Base-by-base conservation (phyloP, 2,797 vertebrate genomes). In the Buphagus erythrorhynchus region DNA sequence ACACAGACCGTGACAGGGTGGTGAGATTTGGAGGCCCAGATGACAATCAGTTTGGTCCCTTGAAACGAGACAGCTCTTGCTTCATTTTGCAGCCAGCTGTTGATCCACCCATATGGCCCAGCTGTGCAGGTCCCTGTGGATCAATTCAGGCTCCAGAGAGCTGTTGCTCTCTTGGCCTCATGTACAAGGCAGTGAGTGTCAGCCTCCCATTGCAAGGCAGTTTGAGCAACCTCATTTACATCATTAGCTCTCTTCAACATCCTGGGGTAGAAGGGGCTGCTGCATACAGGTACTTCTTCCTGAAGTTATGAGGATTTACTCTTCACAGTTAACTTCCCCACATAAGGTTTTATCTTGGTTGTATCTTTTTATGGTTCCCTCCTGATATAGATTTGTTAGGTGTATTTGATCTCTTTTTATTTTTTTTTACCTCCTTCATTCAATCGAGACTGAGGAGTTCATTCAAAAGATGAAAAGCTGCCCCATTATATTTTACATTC, bases 301-400 rank as follows among this genome's bases (percentile, higher is more conserved):
- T 38, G 21, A 79, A 71, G 58, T 15, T 65, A 71, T 18, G 62
- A 88, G 42, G 93, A 90, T 94, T 92, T 94, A 82, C 42, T 92
- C 54, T 63, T 61, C 0, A 2, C 55, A 25, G 73, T 93, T 94
- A 92, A 80, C 71, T 90, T 95, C 54, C 52, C n/a, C 87, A 66
- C n/a, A 26, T 93, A 92, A 93, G 82, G 40, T 87, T 94, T 94
- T 94, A 89, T 94, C 63, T 91, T 51, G 66, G 77, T n/a, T 83
- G 54, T 91, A 81, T 91, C 61, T 95, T 95, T 96, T 95, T 95
- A 93, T 62, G 43, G 22, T 49, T 95, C 90, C 55, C 58, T 88
- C 31, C 62, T 83, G 74, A 81, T 51, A 38, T 22, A 71, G 81
- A 86, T 94, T 86, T 92, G 68, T 92, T 85, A 69, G 59, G 46